These are phyloP conservation scores for Premnoplex brunnescens DNA, from an alignment of 2,797 vertebrate species.

Conservation along the genomic window DNA sequence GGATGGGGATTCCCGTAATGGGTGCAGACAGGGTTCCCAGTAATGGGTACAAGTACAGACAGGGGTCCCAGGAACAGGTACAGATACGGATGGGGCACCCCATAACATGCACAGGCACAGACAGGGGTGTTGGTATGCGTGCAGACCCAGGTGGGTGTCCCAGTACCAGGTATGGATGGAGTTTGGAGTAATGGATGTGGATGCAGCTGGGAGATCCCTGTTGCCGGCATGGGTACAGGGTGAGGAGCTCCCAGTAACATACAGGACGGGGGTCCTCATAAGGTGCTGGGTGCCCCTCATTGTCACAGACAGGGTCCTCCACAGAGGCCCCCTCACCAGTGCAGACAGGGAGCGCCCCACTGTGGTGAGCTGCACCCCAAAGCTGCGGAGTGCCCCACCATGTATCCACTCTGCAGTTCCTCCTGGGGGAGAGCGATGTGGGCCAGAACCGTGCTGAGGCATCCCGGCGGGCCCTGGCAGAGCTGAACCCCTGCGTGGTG, in stretches of 20 bases:
- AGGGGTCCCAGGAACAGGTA: not conserved
- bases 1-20: not conserved
- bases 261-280: not conserved
- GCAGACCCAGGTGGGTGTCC: not conserved
- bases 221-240: not conserved
- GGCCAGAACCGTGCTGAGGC: slow-evolving; percentile 80
- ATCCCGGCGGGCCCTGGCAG: slow-evolving; percentile 73
- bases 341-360: not conserved
- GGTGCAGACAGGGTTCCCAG: not conserved
- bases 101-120: not conserved
- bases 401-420: slow-evolving; percentile 77
- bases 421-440: slow-evolving; percentile 79
- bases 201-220: not conserved
- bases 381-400: rapidly evolving
- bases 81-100: too few species aligned
- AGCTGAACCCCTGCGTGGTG: slow-evolving; percentile 78
- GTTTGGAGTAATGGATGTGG: not conserved
- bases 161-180: rapidly evolving
- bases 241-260: not conserved
- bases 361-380: not conserved
- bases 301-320: not conserved
- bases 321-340: not conserved
- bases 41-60: not conserved
- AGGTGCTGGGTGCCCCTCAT: not conserved
- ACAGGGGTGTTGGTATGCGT: not conserved